Conservation (phyloP, 2,888 invertebrate species). For the Drosophila prolongata region DNA sequence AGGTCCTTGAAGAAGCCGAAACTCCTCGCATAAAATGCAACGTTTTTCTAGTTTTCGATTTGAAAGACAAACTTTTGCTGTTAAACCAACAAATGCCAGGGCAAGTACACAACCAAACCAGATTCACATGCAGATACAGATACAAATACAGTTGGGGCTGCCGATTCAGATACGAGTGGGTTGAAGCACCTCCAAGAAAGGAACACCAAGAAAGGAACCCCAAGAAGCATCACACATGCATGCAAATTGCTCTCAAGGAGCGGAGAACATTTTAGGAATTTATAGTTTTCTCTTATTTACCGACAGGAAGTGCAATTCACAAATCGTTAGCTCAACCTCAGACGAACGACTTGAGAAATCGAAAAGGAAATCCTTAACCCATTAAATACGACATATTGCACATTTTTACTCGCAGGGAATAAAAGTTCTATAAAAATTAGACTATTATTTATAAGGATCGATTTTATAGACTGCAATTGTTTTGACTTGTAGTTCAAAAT, state of each 20-base stretch:
- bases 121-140: constrained; percentile 36
- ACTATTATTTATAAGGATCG: too few species aligned
- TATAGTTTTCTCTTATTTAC: constrained; percentile 78
- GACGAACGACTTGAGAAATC: constrained; percentile 57
- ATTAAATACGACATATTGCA: background rate
- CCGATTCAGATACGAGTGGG: constrained; percentile 1
- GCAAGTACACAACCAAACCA: constrained; percentile 39
- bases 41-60: constrained; percentile 78
- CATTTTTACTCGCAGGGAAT: too few species aligned
- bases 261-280: constrained; percentile 70
- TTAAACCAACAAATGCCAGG: constrained; percentile 76
- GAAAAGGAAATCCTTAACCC: constrained; percentile 35
- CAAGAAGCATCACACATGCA: constrained; percentile 53
- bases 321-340: constrained; percentile 76
- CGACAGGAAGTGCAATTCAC: constrained; percentile 81
- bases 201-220: constrained; percentile 13
- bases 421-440: too few species aligned
- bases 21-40: constrained; percentile 53
- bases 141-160: constrained; percentile 13
- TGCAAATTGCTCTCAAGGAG: constrained; percentile 71
- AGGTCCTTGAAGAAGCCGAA: constrained; percentile 72
- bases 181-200: constrained; percentile 34
- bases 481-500: too few species aligned
- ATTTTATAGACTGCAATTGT: too few species aligned
- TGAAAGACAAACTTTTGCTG: constrained; percentile 81